Evolutionary conservation across 2,797 vertebrate species (phyloP).

Genomic region (Meda fulgida): DNA sequence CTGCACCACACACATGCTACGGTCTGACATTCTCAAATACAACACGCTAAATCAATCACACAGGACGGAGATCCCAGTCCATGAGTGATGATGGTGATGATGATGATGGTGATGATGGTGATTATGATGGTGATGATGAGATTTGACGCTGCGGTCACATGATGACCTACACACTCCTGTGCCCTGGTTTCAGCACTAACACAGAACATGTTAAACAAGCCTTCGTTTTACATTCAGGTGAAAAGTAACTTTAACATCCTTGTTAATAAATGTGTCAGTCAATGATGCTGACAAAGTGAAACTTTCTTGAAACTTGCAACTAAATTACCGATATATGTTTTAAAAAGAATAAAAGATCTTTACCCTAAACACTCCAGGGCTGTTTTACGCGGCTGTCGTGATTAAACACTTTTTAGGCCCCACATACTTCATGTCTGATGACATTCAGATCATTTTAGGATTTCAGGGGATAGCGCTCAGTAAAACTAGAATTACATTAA

Average conservation of each 20-base stretch:
- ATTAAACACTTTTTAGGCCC: slow-evolving; percentile 12
- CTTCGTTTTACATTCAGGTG: neutral
- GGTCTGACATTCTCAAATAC: no score
- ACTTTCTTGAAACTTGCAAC: neutral
- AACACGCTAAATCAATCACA: neutral
- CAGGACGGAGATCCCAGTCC: neutral
- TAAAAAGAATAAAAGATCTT: neutral
- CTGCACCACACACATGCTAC: no score
- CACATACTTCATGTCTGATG: neutral
- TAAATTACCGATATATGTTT: neutral
- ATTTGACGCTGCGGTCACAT: neutral
- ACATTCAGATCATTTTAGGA: neutral
- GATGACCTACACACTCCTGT: neutral
- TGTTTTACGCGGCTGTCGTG: neutral
- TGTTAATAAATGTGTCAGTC: slow-evolving; percentile 1
- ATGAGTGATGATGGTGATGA: neutral
- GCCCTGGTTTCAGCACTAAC: neutral
- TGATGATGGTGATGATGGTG: neutral
- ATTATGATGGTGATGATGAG: neutral
- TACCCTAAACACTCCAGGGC: neutral
- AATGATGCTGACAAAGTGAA: neutral
- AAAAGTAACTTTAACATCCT: slow-evolving; percentile 12
- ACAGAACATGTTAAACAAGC: slow-evolving; percentile 42
- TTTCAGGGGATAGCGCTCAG: neutral
- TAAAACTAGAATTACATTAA: neutral